Conservation (phyloP, 2,113 vertebrate genomes). For the Columba livia region DNA sequence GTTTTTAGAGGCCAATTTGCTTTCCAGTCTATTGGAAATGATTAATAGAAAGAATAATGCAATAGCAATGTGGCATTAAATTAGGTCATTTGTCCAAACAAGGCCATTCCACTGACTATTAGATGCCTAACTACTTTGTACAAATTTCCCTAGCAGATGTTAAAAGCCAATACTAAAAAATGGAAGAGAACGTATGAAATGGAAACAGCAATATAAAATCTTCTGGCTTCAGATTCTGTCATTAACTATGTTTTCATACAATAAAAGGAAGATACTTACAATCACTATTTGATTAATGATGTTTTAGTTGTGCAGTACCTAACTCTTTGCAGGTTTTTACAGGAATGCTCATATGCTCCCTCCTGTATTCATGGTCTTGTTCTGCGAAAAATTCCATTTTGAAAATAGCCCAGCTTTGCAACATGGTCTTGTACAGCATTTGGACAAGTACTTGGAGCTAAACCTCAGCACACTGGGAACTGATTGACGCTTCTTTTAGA, state of each 20-base stretch:
- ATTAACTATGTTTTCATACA: not conserved
- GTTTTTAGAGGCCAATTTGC: constrained; percentile 11
- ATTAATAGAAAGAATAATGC: constrained; percentile 6
- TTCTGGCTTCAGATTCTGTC: not conserved
- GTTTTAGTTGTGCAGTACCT: not conserved
- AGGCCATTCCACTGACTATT: not conserved
- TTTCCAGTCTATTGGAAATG: not conserved
- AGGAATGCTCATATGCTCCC: not conserved
- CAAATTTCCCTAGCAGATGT: not conserved
- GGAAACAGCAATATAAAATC: not conserved
- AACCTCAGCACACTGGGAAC: not conserved
- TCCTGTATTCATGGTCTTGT: not conserved
- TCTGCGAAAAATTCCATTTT: not conserved
- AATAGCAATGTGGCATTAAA: not conserved
- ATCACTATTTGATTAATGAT: not conserved
- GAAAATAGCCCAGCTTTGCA: not conserved
- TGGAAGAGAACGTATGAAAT: not conserved
- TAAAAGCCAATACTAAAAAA: not conserved
- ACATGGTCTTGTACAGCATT: not conserved
- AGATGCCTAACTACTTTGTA: not conserved
- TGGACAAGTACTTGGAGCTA: not conserved
- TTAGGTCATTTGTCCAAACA: not conserved
- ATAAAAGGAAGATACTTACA: not conserved
- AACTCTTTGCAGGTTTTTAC: not conserved
- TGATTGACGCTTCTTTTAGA: not conserved